Conservation (phyloP, 2,888 invertebrate species). For the Tryphoninae sp. region DNA sequence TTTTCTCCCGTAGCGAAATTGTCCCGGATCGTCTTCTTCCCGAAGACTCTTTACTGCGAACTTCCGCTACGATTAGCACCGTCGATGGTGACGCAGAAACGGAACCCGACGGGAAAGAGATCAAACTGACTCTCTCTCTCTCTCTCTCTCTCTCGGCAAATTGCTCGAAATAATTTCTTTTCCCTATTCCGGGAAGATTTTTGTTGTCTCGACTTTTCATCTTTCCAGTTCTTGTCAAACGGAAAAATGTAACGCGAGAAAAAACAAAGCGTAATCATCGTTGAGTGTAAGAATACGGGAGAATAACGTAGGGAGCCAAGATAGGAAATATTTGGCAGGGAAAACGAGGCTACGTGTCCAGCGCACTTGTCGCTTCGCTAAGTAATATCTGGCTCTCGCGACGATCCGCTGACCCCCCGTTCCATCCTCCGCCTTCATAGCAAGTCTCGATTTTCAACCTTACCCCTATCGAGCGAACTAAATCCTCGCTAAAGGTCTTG, state of each 20-base stretch:
- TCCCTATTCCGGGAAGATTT: slow-evolving; percentile 1
- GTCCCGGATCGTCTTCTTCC: slow-evolving; percentile 40
- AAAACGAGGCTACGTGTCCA: slow-evolving; percentile 73
- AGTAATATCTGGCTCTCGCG: slow-evolving; percentile 72
- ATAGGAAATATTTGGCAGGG: slow-evolving; percentile 22
- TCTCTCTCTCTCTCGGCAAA: slow-evolving; percentile 30
- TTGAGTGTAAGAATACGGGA: slow-evolving; percentile 14
- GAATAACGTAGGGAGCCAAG: slow-evolving; percentile 13
- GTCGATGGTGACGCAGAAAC: slow-evolving; percentile 40
- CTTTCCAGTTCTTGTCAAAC: not conserved
- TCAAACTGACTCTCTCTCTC: slow-evolving; percentile 31
- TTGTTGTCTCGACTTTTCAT: not conserved
- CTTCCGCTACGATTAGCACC: slow-evolving; percentile 68
- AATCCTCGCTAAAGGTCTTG: slow-evolving; percentile 67
- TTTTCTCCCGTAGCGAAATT: slow-evolving; percentile 73
- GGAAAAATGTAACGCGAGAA: not conserved
- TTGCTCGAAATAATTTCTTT: slow-evolving; percentile 47
- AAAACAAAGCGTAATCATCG: slow-evolving; percentile 33
- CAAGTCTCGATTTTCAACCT: slow-evolving; percentile 72
- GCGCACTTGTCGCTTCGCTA: slow-evolving; percentile 77
- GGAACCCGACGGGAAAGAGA: not conserved
- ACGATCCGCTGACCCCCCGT: slow-evolving; percentile 65
- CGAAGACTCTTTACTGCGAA: slow-evolving; percentile 63
- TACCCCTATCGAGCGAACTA: slow-evolving; percentile 66
- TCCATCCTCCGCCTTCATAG: slow-evolving; percentile 39